Conservation (phyloP, 2,797 vertebrate genomes). For the Hydrocynus forskahlii region DNA sequence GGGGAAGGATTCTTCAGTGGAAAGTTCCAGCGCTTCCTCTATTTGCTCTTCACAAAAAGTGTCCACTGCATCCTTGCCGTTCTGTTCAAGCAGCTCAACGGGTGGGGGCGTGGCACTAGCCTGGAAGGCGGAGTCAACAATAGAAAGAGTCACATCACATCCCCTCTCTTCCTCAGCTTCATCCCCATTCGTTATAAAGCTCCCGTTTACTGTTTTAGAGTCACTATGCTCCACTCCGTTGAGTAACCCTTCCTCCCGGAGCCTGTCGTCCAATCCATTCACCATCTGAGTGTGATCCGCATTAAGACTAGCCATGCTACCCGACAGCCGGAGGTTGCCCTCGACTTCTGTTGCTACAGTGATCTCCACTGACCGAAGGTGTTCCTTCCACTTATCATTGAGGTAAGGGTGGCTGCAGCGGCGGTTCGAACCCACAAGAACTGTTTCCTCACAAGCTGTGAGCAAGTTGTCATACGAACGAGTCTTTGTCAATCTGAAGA, state of each 20-base stretch:
- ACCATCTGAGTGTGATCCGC: slow-evolving; percentile 67
- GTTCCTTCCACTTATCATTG: slow-evolving; percentile 96
- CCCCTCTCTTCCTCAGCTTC: slow-evolving; percentile 83
- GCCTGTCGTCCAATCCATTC: slow-evolving; percentile 54
- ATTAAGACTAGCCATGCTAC: slow-evolving; percentile 58
- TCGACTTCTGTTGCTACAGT: slow-evolving; percentile 80
- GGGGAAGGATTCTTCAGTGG: slow-evolving; percentile 2
- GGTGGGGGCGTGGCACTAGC: background rate
- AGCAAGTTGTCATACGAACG: slow-evolving; percentile 95
- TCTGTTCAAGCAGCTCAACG: slow-evolving; percentile 30
- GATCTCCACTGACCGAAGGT: slow-evolving; percentile 89
- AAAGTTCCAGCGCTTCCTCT: slow-evolving; percentile 54
- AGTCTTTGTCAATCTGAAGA: slow-evolving; percentile 90
- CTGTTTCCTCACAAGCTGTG: slow-evolving; percentile 85
- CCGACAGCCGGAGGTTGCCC: slow-evolving; percentile 61
- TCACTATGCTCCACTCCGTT: background rate
- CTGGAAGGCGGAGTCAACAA: slow-evolving; percentile 11
- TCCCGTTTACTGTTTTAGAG: slow-evolving; percentile 43
- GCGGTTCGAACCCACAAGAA: slow-evolving; percentile 81
- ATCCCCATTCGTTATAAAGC: slow-evolving; percentile 55
- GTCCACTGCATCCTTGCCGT: slow-evolving; percentile 31
- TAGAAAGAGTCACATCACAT: slow-evolving; percentile 4
- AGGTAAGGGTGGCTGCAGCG: slow-evolving; percentile 95
- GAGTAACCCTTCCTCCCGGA: slow-evolving; percentile 18
- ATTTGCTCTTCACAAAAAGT: slow-evolving; percentile 50